Percentiles rank a stretch among this genome's conserved stretches.
phyloP scores from a whole-genome alignment of 2,888 invertebrate genomes.

The Brachynemurus nebulosus region DNA sequence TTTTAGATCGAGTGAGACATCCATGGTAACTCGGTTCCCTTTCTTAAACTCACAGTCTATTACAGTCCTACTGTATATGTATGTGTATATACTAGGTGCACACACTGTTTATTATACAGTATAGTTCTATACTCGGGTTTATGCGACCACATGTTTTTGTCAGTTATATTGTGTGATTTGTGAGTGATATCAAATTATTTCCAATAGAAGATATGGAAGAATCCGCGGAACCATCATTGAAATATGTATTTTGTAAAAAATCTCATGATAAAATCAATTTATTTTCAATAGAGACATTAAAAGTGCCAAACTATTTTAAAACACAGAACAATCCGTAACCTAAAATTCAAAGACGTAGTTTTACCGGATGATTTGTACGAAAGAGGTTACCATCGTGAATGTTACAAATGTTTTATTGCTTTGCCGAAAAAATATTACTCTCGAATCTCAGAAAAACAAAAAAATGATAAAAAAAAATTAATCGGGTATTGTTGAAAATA shows the following conservation, averaged over 20 bases:
- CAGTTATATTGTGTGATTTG: constrained; percentile 4
- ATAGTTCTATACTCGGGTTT: neutral
- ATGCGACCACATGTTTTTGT: constrained; percentile 1
- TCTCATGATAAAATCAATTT: constrained; percentile 2
- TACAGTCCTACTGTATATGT: constrained; percentile 2
- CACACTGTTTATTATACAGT: neutral
- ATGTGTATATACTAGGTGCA: constrained; percentile 1
- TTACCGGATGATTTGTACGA: constrained; percentile 9
- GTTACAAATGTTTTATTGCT: neutral
- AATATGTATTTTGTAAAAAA: constrained; percentile 4
- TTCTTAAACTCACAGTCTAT: constrained; percentile 4
- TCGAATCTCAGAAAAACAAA: constrained; percentile 2
- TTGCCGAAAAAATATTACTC: neutral
- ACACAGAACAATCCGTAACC: no score
- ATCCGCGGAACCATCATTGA: constrained; percentile 4
- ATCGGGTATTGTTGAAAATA: neutral
- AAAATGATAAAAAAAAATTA: constrained; percentile 11
- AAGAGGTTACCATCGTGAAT: no score
- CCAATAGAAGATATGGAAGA: constrained; percentile 3
- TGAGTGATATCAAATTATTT: constrained; percentile 2
- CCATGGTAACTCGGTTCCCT: no score
- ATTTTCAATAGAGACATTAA: constrained; percentile 3
- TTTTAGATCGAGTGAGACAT: no score
- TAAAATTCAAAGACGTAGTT: no score
- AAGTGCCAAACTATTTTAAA: constrained; percentile 10